Evolutionary conservation across 2,113 vertebrate genomes (phyloP).

Genomic region (Raphicerus campestris): DNA sequence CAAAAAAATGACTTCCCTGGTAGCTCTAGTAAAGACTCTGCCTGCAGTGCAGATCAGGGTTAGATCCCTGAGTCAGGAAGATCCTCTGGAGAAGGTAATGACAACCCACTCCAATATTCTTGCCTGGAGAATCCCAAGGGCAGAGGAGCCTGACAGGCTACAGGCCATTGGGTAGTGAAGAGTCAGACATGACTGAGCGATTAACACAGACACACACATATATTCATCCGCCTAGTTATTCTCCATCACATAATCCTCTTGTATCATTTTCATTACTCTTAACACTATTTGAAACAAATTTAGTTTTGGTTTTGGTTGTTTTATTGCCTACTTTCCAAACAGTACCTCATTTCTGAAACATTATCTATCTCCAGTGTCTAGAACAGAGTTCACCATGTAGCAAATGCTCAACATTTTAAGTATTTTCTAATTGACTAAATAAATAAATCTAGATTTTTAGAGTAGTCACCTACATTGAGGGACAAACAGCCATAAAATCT

Average conservation of each 20-base stretch:
- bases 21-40: neutral
- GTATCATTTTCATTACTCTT: neutral
- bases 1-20: neutral
- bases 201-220: neutral
- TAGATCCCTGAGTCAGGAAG: neutral
- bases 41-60: neutral
- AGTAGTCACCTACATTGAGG: neutral
- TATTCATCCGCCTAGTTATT: neutral
- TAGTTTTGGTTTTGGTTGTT: neutral
- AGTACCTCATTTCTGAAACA: neutral
- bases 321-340: neutral
- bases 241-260: neutral
- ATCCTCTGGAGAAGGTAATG: neutral
- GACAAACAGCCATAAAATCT: neutral
- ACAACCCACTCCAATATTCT: neutral
- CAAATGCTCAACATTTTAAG: neutral
- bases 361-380: neutral
- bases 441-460: neutral
- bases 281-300: neutral
- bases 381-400: neutral
- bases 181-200: neutral
- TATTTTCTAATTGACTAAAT: neutral
- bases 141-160: neutral
- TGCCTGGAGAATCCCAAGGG: neutral
- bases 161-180: neutral